A percentile compares a stretch with the other conserved stretches of the same genome.
phyloP scores from a whole-genome alignment of 2,888 invertebrate species.

The Drosophila paramelanica region DNA sequence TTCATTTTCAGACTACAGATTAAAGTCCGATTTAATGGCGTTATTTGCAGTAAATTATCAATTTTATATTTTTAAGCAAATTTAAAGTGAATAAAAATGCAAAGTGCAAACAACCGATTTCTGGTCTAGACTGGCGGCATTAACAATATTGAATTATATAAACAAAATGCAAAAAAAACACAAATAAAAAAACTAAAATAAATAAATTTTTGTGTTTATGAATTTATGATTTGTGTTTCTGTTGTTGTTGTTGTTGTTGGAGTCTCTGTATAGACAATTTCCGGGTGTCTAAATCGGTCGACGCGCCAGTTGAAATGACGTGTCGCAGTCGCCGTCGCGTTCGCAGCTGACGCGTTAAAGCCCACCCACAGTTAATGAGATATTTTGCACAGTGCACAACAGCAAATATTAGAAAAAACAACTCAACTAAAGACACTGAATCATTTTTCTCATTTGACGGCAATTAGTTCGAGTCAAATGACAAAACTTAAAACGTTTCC shows the following conservation, averaged over 20 bases:
- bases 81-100: conserved; percentile 13
- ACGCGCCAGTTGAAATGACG: conserved; percentile 26
- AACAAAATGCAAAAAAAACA: conserved; percentile 6
- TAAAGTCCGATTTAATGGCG: background rate
- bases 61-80: background rate
- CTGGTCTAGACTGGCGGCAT: conserved; percentile 40
- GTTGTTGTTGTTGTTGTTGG: conserved; percentile 12
- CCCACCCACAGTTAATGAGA: conserved; percentile 30
- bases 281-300: conserved; percentile 75
- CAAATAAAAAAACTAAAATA: conserved; percentile 1
- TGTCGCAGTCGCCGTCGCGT: background rate
- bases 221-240: conserved; percentile 9
- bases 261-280: conserved; percentile 59
- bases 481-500: conserved; percentile 24
- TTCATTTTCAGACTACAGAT: background rate
- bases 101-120: conserved; percentile 3
- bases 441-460: conserved; percentile 38
- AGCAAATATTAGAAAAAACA: background rate
- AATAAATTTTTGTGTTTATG: conserved; percentile 3
- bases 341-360: background rate
- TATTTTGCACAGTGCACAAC: background rate
- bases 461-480: conserved; percentile 54
- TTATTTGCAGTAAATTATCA: background rate
- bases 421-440: conserved; percentile 1
- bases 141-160: conserved; percentile 20